Evolutionary conservation across 2,888 invertebrate species (phyloP).

Genomic region (Pollenia labialis): DNA sequence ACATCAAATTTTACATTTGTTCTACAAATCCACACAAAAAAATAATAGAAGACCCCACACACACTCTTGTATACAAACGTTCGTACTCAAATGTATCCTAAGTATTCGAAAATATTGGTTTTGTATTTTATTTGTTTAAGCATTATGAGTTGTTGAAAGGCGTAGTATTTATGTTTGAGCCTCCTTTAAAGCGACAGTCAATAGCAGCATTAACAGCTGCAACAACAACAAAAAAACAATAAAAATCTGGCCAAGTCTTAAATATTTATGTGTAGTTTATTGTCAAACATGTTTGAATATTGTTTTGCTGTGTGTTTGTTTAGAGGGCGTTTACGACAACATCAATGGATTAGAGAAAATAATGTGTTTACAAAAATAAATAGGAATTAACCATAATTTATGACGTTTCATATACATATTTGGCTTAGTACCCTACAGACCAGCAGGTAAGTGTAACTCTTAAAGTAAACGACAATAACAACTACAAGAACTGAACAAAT

Average conservation of each 20-base stretch:
- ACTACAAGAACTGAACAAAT: no score
- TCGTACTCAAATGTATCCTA: neutral
- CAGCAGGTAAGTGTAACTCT: no score
- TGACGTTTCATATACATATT: constrained; percentile 25
- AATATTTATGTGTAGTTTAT: neutral
- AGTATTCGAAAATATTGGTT: neutral
- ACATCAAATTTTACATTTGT: neutral
- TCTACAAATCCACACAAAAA: neutral
- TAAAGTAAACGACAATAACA: no score
- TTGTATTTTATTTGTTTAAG: constrained; percentile 12
- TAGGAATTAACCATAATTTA: constrained; percentile 49
- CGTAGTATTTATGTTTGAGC: constrained; percentile 4
- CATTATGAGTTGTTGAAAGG: constrained; percentile 41
- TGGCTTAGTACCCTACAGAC: no score
- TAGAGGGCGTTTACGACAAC: constrained; percentile 39
- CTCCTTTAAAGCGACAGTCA: constrained; percentile 14
- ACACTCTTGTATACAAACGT: neutral
- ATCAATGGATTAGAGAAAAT: constrained; percentile 39
- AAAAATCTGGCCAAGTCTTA: neutral
- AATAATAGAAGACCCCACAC: constrained; percentile 14
- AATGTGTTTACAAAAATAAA: constrained; percentile 32
- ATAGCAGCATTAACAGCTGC: neutral
- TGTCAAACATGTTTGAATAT: neutral
- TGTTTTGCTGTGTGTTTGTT: constrained; percentile 2
- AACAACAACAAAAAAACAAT: neutral